Base-by-base conservation (phyloP, 1,140 invertebrate genomes). In the Achroia grisella region DNA sequence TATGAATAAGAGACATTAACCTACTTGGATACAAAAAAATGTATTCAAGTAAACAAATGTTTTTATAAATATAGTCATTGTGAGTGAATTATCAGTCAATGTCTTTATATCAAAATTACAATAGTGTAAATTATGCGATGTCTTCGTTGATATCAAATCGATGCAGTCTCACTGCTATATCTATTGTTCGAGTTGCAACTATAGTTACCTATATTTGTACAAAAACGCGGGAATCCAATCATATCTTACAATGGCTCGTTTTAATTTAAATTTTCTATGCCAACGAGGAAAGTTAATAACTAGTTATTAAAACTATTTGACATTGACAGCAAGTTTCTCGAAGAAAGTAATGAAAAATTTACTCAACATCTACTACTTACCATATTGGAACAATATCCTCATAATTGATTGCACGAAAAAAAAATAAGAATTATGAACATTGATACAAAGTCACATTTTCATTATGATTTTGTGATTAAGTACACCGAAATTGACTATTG, bases 251-350 rank as follows among this genome's bases (percentile, higher is more conserved):
- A 58, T 50, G 57, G 37, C 47, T 44, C 35, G 55, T 41, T 55
- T 64, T 64, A 66, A 65, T 44, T 49, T 52, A 49, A 48, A 67
- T 68, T 80, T 77, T 75, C 71, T 72, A 62, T 63, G 54, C 54
- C 60, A 60, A 67, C 61, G 64, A 72, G 57, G 68, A 82, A 79
- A 79, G 75, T 77, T 81, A 73, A 75, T 73, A 71, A 75, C 63
- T 47, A 39, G 37, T 56, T 48, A 58, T 66, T 48, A 62, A 62
- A 67, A 71, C 46, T 66, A 65, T 67, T 62, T 65, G 47, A 54
- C 57, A 60, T 61, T 67, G 50, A 65, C 52, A 33, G 54, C 39
- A 52, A 36, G 34, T 51, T 42, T 51, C 47, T 37, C 28, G 12
- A 48, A 46, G 52, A 60, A 60, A 55, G 52, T 52, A 32, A 34